Base-by-base conservation (phyloP, 2,888 invertebrate species). In the Steromphala cineraria region DNA sequence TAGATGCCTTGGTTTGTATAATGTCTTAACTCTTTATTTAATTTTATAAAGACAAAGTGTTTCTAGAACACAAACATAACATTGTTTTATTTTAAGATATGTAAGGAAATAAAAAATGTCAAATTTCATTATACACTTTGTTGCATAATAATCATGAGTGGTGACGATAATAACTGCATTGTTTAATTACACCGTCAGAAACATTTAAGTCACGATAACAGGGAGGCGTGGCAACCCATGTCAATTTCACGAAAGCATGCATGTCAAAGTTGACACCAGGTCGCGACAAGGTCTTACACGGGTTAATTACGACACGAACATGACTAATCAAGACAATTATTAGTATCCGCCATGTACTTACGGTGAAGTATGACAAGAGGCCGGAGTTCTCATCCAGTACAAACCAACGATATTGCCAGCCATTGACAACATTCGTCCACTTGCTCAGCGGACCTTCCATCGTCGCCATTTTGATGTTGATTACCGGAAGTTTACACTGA, bases 321-420 rank as follows among this genome's bases (percentile, higher is more conserved):
- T 5, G 28, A 52, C 36, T 76, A 67, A 75, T 52, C 52, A 67
- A 19, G 46, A n/a, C n/a, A 17, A 36, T 15, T 31, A 55, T 36
- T 15, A n/a, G 31, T 21, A 40, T 71, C 19, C 19, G 74, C 21
- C 75, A 95, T 24, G 40, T 62, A 83, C 97, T 95, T 94, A 98
- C 98, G 94, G 99, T 99, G 93, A 98, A 99, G 94, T 99, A 99
- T 8, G 98, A 98, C 82, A 99, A 95, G 84, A 99, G 95, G 78
- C 98, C 99, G 89, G 98, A 97, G 94, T 97, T 98, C 94, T 98
- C 98, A 94, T 99, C 99, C 90, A 99, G 94, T 90, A 99, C 99
- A 94, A 99, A 99, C 98, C 99, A 99, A 88, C 99, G 96, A 94
- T 98, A 99, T 94, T 99, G 99, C 99, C 99, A 99, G 88, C 99